Evolutionary conservation across 2,797 vertebrate genomes (phyloP), one percentile per base, ranked within the genome.

Genomic region (Pogonophryne albipinna): DNA sequence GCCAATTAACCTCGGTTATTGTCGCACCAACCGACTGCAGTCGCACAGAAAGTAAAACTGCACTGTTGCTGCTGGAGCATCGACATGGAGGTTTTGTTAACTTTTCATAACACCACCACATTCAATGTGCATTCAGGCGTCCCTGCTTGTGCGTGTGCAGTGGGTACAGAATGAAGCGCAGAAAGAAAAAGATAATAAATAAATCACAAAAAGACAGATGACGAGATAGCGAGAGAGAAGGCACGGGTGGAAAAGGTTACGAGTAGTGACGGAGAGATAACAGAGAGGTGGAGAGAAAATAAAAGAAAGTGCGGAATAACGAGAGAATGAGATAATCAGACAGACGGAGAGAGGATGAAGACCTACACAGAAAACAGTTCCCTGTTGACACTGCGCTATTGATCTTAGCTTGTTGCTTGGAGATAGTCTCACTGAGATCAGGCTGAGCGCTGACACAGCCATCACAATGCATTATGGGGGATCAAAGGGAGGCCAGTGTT

Each of bases 401-500:
- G 90, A 92, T 90, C 82, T 75, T n/a, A 60, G 85, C 85, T 80
- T 82, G 82, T 90, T 89, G 86, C 83, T 87, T 65, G 34, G 73
- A 80, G 83, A 85, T 81, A 83, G 76, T 79, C 84, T 79, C 84
- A 85, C 78, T 83, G 80, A 87, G 80, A 90, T 89, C 85, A 85
- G 76, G 58, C 69, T 59, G 62, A 80, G 71, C 34, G 57, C 85
- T 87, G 89, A 91, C 88, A 80, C 85, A 79, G 71, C 63, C 85
- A 87, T 93, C 92, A 87, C 71, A 76, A 78, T 83, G 88, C 82
- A 89, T 93, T 91, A 92, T 91, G 83, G 80, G 85, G 75, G 87
- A 93, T 93, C 88, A 93, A 85, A 91, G 87, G 73, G 65, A 83
- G 90, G 85, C 84, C 87, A 80, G 67, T 10, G 17, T 42, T 75